A percentile compares a stretch with the other conserved stretches of the same genome.
phyloP scores from a whole-genome alignment of 1,140 invertebrate genomes.

The Phymastichus coffea region DNA sequence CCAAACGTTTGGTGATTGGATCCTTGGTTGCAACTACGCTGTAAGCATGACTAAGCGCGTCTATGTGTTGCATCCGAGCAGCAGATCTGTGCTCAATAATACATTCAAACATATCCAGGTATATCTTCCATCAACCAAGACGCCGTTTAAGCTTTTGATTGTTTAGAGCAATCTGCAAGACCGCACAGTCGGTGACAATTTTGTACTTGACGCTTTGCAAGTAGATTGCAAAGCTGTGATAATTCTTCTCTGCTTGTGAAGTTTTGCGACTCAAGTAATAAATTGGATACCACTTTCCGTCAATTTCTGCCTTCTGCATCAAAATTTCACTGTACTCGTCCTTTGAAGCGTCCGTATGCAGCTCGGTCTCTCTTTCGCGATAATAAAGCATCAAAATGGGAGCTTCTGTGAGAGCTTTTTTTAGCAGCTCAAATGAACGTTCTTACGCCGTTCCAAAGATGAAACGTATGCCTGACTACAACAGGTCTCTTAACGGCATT shows the following conservation, averaged over 20 bases:
- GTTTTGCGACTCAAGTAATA: not conserved
- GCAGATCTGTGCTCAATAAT: not conserved
- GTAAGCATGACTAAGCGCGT: not conserved
- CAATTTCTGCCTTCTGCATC: not conserved
- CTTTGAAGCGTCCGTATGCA: conserved; percentile 6
- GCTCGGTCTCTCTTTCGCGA: not conserved
- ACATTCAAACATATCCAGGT: not conserved
- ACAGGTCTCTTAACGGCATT: not conserved
- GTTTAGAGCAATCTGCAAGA: not conserved
- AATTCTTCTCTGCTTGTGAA: not conserved
- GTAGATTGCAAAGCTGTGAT: not conserved
- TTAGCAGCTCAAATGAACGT: not conserved
- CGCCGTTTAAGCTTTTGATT: not conserved
- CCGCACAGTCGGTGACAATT: not conserved
- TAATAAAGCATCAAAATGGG: not conserved
- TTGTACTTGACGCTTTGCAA: not conserved
- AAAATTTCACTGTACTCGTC: not conserved
- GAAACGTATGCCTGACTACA: not conserved
- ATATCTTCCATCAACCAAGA: not conserved
- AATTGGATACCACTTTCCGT: not conserved
- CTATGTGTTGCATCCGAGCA: not conserved
- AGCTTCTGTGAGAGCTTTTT: not conserved
- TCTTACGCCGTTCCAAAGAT: not conserved
- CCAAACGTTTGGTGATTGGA: not conserved
- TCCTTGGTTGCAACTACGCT: not conserved